Percentiles rank a stretch among this genome's conserved stretches.
Conservation (phyloP, 2,113 vertebrate genomes). For the Lepus europaeus region DNA sequence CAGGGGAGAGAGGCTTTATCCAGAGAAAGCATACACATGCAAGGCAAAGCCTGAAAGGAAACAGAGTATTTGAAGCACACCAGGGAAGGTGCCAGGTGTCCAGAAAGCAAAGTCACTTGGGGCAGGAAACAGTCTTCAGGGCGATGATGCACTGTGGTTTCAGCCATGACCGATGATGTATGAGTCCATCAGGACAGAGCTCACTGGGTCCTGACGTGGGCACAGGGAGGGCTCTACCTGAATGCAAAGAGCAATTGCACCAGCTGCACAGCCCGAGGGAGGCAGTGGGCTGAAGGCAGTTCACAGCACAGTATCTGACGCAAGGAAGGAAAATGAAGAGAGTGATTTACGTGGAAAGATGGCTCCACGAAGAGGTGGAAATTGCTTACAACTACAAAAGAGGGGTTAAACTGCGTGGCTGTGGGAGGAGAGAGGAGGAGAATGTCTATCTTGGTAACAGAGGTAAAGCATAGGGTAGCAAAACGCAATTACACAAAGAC, state of each 20-base stretch:
- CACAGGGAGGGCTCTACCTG: neutral
- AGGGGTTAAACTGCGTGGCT: neutral
- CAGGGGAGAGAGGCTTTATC: neutral
- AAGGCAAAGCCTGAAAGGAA: neutral
- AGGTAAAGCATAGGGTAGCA: neutral
- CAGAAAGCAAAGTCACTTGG: neutral
- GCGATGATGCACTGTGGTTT: neutral
- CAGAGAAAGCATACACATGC: neutral
- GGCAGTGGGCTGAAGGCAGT: neutral
- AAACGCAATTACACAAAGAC: conserved; percentile 2
- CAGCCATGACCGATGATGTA: neutral
- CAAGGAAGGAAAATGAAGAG: neutral
- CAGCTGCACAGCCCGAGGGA: neutral
- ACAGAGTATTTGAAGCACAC: neutral
- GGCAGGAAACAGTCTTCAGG: neutral
- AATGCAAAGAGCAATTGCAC: neutral
- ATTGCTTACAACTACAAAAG: neutral
- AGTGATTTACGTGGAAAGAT: neutral
- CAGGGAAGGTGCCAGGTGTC: neutral
- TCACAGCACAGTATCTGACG: neutral
- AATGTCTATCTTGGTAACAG: neutral
- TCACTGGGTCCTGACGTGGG: neutral
- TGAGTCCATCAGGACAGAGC: neutral
- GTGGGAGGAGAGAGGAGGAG: neutral
- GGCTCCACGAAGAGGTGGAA: neutral